Evolutionary conservation across 2,797 vertebrate genomes (phyloP), one percentile per base, ranked within the genome.

Genomic region (Nyctalus aviator): DNA sequence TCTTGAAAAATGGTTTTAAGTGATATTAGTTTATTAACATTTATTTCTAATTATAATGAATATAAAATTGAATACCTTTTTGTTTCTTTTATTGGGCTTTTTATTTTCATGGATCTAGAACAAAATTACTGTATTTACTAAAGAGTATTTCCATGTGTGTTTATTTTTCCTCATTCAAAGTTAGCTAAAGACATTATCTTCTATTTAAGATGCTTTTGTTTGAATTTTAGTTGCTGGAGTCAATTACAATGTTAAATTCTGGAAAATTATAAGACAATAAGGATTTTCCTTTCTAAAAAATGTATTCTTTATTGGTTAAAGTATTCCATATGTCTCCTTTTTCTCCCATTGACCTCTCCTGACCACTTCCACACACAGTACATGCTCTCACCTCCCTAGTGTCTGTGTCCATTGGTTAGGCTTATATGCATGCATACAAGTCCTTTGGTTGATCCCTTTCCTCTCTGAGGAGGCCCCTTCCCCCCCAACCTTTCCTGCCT

Each of bases 21-120:
- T 95, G 12, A 94, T 95, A 93, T 71, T 83, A 21, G 35, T 71
- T 84, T 76, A 48, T 85, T 89, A 93, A 90, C 94, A 86, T 92
- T 84, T 57, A 77, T 96, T 95, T 93, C 41, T 95, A 83, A 41
- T 84, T 88, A 64, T 79, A 32, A 69, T 68, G 48, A 62, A 1
- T 75, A 90, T 78, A 87, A 85, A 78, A 84, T 83, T 84, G 37
- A 95, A 62, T 91, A 79, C 71, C 78, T 83, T 93, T 23, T 90
- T 75, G 30, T 27, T 6, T 84, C 90, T 88, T 82, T 78, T 75
- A 92, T 46, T 72, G 12, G 10, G 6, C 12, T 77, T 96, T 78
- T 57, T 83, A 30, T 90, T 94, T 91, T 84, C 21, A 75, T 66
- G 25, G 10, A 35, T 92, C 32, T 90, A 85, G 35, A 23, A 82